Evolutionary conservation across 1,140 invertebrate genomes (phyloP), one percentile per base, ranked within the genome.

Genomic region (Subanguina moxae): DNA sequence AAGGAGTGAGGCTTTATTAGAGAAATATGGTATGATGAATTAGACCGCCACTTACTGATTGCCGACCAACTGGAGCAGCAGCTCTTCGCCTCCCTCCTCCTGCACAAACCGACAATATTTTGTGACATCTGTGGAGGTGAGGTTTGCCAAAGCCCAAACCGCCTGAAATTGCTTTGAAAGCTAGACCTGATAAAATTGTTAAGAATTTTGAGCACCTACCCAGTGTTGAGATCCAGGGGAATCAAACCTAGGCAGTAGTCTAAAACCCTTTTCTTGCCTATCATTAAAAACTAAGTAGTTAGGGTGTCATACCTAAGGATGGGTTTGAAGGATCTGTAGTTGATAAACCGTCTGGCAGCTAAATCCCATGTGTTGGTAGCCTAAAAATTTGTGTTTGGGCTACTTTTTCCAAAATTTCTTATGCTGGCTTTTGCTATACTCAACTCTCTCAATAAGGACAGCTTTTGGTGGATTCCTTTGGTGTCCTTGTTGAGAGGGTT

Each of bases 91-190:
- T 62, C 90, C 89, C 86, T 96, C 93, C 57, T 88, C 86, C 74
- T 90, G 88, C 13, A 97, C 87, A 73, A 95, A 85, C 62, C 85
- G 85, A 83, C 92, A 96, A 84, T 96, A 97, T 84, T 94, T 96
- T 19, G 89, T 88, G 42, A 91, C 48, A 43, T 80, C 78, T 3
- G 78, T 80, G 15, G 80, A 76, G 11, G 93, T 97, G 21, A 97
- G 87, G 86, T 97, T 97, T 32, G 93, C 92, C 45, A 97, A 85
- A 7, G 93, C 94, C 94, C 94, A 97, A n/a, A 91, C 89, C 1
- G 93, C 32, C 32, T 38, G 3, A 38, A 38, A 5, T 38, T 5
- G 32, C 32, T 5, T 38, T 38, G 3, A 13, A 58, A 11, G 15
- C 13, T 17, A 11, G n/a, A n/a, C n/a, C n/a, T 11, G 25, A 64